Percentiles rank a stretch among this genome's conserved stretches.
These are phyloP conservation scores for Hyles lineata DNA, from an alignment of 2,888 invertebrate species.

Conservation along the genomic window DNA sequence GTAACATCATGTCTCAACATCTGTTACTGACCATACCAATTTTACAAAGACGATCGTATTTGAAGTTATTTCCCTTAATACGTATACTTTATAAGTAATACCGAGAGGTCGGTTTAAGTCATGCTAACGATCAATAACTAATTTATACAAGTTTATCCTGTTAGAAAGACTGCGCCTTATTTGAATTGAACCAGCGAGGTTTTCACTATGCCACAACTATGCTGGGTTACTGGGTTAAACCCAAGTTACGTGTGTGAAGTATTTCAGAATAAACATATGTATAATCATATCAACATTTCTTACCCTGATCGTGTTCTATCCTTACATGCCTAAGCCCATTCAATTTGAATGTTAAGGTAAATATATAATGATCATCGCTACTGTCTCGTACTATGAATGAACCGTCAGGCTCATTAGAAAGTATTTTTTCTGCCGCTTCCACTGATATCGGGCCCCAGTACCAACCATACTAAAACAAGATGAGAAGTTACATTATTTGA, in stretches of 20 bases:
- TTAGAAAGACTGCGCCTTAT: background rate
- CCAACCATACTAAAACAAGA: conserved; percentile 92
- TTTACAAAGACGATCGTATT: background rate
- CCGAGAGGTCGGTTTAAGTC: background rate
- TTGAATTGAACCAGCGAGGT: background rate
- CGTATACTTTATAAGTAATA: no score
- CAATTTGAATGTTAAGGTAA: conserved; percentile 96
- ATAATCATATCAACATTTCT: conserved; percentile 45
- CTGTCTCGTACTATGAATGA: conserved; percentile 97
- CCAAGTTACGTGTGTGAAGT: background rate
- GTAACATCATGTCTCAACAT: background rate
- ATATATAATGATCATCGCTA: conserved; percentile 97
- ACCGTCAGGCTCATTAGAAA: conserved; percentile 96
- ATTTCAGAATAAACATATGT: background rate
- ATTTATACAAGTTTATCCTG: background rate
- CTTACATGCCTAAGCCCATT: conserved; percentile 96
- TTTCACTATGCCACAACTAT: no score
- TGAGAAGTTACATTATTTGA: background rate
- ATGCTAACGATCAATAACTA: background rate
- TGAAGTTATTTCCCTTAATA: no score
- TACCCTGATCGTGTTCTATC: conserved; percentile 97
- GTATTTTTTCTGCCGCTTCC: conserved; percentile 95
- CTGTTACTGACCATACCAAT: background rate
- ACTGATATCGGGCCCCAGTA: conserved; percentile 98
- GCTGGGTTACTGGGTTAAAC: no score